These are phyloP conservation scores for Drosophila neonasuta DNA, from an alignment of 2,888 invertebrate species.

Conservation along the genomic window DNA sequence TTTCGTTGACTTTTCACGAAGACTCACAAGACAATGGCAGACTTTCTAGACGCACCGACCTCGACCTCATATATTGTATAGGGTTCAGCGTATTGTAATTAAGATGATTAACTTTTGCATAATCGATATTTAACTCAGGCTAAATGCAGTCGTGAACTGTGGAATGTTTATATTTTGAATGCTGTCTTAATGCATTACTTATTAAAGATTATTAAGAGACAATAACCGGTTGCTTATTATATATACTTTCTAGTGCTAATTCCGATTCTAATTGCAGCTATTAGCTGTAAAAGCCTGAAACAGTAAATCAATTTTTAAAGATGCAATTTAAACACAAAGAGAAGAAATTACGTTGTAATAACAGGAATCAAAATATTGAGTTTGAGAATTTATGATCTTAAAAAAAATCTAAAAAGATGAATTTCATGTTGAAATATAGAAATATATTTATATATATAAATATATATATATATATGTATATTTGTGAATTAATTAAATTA, in stretches of 20 bases:
- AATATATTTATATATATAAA: too few species aligned
- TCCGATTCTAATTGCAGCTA: too few species aligned
- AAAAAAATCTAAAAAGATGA: too few species aligned
- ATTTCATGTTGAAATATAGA: too few species aligned
- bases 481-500: too few species aligned
- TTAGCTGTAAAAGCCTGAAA: too few species aligned
- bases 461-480: too few species aligned
- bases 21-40: constrained; percentile 33
- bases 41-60: constrained; percentile 18
- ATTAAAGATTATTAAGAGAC: neutral
- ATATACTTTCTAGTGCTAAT: neutral
- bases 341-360: too few species aligned
- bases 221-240: neutral
- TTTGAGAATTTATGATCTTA: too few species aligned
- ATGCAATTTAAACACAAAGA: too few species aligned
- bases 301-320: too few species aligned
- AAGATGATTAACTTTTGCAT: constrained; percentile 72
- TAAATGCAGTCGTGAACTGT: neutral
- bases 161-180: neutral
- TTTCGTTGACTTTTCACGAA: constrained; percentile 23
- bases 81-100: constrained; percentile 50
- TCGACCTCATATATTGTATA: constrained; percentile 17
- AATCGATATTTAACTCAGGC: constrained; percentile 36
- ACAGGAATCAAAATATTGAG: too few species aligned
- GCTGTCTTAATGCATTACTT: neutral